A percentile compares a stretch with the other conserved stretches of the same genome.
These are phyloP conservation scores for Calosoma granatense DNA, from an alignment of 1,140 invertebrate genomes.

Conservation along the genomic window DNA sequence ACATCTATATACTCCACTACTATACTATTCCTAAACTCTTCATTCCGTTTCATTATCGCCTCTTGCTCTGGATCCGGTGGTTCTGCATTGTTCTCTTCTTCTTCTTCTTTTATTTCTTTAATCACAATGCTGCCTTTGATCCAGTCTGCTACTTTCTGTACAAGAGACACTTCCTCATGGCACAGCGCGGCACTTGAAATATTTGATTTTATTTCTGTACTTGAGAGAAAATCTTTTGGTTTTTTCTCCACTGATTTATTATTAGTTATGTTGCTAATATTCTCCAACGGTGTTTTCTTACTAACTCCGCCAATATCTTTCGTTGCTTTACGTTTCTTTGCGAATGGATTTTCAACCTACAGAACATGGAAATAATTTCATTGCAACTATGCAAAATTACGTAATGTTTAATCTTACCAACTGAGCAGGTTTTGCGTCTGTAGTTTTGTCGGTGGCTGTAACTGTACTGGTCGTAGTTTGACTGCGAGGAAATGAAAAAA, in stretches of 20 bases:
- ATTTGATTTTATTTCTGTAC: not conserved
- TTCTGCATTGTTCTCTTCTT: not conserved
- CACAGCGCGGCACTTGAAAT: not conserved
- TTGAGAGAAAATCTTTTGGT: not conserved
- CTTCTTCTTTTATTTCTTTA: not conserved
- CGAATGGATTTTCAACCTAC: conserved; percentile 1
- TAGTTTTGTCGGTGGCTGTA: too few relatives aligned
- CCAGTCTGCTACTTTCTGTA: not conserved
- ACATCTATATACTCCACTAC: not conserved
- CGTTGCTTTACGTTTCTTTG: not conserved
- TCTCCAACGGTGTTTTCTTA: not conserved
- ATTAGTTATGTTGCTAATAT: not conserved
- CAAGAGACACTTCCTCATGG: not conserved
- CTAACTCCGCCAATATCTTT: not conserved
- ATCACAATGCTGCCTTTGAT: not conserved
- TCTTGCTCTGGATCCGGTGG: not conserved
- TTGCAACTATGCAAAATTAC: too few relatives aligned
- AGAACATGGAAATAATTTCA: too few relatives aligned
- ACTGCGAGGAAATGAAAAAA: too few relatives aligned
- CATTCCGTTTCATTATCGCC: not conserved
- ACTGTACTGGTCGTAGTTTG: too few relatives aligned
- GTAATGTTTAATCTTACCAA: too few relatives aligned
- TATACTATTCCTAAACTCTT: not conserved
- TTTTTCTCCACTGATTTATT: not conserved
- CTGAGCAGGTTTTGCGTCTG: too few relatives aligned